Percentiles rank a stretch among this genome's conserved stretches.
These are phyloP conservation scores for Trissonchulus latispiculum DNA, from an alignment of 2,888 invertebrate genomes.

Conservation along the genomic window DNA sequence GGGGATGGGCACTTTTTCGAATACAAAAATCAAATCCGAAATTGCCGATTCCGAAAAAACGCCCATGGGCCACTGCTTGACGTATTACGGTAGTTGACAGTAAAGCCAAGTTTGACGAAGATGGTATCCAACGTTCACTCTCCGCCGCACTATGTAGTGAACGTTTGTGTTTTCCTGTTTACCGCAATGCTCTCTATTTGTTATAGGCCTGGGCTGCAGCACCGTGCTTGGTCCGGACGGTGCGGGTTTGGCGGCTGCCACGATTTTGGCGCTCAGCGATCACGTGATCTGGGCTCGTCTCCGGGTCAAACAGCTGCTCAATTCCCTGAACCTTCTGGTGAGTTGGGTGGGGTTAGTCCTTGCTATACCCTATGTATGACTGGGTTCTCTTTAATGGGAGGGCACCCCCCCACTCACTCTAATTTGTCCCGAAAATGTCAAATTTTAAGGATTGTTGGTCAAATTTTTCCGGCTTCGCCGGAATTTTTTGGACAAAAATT, in stretches of 20 bases:
- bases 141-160: too few relatives aligned
- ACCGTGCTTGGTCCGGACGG: constrained; percentile 87
- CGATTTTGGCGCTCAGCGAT: constrained; percentile 71
- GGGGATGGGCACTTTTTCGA: too few relatives aligned
- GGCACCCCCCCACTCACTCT: too few relatives aligned
- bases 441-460: too few relatives aligned
- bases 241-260: constrained; percentile 83
- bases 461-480: too few relatives aligned
- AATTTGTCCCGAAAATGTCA: too few relatives aligned
- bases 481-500: too few relatives aligned
- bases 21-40: too few relatives aligned
- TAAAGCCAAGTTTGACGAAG: too few relatives aligned
- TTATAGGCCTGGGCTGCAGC: constrained; percentile 68
- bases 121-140: too few relatives aligned
- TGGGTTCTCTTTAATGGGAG: too few relatives aligned
- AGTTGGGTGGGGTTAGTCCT: background rate
- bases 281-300: constrained; percentile 78
- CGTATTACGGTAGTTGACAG: background rate
- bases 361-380: too few relatives aligned
- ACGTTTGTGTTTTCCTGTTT: background rate
- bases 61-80: background rate
- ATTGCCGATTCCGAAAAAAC: background rate
- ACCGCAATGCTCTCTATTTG: background rate
- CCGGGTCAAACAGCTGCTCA: constrained; percentile 48
- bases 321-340: background rate